These are phyloP conservation scores for Vespertilio murinus DNA, from an alignment of 2,797 vertebrate species.

Conservation along the genomic window DNA sequence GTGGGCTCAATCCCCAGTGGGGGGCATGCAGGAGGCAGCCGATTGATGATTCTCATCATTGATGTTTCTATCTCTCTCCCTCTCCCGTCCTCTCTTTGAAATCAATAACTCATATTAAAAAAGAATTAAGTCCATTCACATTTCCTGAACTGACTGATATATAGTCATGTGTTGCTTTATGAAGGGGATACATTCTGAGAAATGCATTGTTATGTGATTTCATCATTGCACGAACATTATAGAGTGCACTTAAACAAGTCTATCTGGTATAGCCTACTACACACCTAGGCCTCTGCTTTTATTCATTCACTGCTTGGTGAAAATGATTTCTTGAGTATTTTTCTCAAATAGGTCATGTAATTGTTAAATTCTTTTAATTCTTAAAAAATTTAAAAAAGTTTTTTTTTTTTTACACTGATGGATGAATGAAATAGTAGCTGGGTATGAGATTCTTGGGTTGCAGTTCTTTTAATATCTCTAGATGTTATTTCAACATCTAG, in stretches of 20 bases:
- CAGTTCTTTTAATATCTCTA: not conserved
- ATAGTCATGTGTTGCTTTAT: not conserved
- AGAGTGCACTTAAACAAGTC: not conserved
- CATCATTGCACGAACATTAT: not conserved
- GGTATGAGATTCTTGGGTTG: not conserved
- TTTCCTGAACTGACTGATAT: not conserved
- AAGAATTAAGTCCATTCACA: not conserved
- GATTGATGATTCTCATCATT: too few relatives aligned
- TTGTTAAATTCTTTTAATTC: not conserved
- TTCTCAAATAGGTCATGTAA: not conserved
- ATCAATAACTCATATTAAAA: too few relatives aligned
- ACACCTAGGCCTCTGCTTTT: not conserved
- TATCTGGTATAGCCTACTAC: not conserved
- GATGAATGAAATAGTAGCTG: not conserved
- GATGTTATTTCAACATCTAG: conserved; percentile 1
- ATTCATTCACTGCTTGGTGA: not conserved
- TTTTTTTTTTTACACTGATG: not conserved
- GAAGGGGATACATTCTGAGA: not conserved
- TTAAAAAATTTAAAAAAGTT: not conserved
- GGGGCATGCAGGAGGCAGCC: too few relatives aligned
- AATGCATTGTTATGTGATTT: not conserved
- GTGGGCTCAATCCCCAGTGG: too few relatives aligned
- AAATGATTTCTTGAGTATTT: conserved; percentile 25
- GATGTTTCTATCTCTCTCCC: too few relatives aligned
- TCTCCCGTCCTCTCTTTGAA: too few relatives aligned